Evolutionary conservation across 37 sponge, comb jelly and placozoan genomes (phyloP).

Genomic region (Beroe forskalii): DNA sequence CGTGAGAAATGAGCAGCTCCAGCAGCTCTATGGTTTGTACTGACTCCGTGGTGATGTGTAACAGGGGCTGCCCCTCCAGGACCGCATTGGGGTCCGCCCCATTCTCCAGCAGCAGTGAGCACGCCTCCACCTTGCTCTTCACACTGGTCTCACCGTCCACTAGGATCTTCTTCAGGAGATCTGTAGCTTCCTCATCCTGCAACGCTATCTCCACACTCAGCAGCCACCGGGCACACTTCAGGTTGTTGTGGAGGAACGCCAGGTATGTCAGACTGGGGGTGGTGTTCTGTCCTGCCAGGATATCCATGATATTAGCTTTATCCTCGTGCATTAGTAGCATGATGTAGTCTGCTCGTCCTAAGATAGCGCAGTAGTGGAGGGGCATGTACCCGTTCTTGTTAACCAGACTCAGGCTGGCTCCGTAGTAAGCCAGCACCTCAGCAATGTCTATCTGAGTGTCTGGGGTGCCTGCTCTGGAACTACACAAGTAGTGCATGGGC

Average conservation of each 20-base stretch:
- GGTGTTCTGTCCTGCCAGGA: neutral
- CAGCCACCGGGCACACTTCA: conserved; percentile 41
- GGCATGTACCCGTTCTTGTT: conserved; percentile 62
- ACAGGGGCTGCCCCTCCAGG: conserved; percentile 5
- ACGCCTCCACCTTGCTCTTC: conserved; percentile 6
- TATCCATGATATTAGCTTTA: conserved; percentile 5
- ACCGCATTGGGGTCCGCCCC: conserved; percentile 44
- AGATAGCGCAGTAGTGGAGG: conserved; percentile 55
- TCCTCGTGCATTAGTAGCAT: conserved; percentile 63
- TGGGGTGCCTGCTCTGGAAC: conserved; percentile 26
- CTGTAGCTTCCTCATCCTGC: conserved; percentile 43
- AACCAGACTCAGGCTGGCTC: conserved; percentile 33
- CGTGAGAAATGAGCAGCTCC: neutral
- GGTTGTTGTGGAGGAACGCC: conserved; percentile 29
- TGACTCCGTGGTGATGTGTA: conserved; percentile 40
- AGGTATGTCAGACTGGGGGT: conserved; percentile 59
- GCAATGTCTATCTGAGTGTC: conserved; percentile 59
- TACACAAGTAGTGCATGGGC: conserved; percentile 26
- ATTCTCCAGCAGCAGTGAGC: neutral
- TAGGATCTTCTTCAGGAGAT: conserved; percentile 30
- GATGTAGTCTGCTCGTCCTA: conserved; percentile 56
- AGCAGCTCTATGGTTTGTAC: conserved; percentile 49
- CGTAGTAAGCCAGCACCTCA: conserved; percentile 52
- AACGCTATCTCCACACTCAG: conserved; percentile 23
- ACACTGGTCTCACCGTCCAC: neutral